Evolutionary conservation across 2,888 invertebrate genomes (phyloP).

Genomic region (Drosophila differens): DNA sequence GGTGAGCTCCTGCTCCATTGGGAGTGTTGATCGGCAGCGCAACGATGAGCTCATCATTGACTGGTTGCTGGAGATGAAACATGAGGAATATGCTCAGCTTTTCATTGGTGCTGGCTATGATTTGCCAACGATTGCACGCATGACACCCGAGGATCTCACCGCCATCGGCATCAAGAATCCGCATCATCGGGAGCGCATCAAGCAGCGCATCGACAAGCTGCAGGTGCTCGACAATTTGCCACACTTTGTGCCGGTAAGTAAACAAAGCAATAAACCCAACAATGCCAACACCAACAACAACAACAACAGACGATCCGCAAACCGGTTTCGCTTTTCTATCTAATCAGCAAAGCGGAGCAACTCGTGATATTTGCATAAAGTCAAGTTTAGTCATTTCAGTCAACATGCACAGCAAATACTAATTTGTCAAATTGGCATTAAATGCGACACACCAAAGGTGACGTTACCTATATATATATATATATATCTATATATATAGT

Average conservation of each 20-base stretch:
- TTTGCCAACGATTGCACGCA: conserved; percentile 98
- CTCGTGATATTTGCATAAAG: conserved; percentile 63
- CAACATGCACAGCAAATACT: conserved; percentile 20
- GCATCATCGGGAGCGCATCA: conserved; percentile 97
- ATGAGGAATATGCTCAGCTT: conserved; percentile 97
- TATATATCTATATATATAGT: background rate
- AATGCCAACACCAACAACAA: background rate
- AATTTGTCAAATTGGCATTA: conserved; percentile 78
- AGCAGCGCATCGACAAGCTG: conserved; percentile 97
- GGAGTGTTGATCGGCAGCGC: conserved; percentile 91
- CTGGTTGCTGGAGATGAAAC: conserved; percentile 96
- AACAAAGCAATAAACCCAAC: conserved; percentile 1
- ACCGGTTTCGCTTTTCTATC: conserved; percentile 42
- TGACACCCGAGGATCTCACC: conserved; percentile 98
- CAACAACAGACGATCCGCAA: background rate
- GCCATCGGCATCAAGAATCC: conserved; percentile 98
- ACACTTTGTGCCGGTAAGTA: conserved; percentile 94
- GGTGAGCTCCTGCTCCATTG: conserved; percentile 92
- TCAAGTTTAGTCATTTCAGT: conserved; percentile 49
- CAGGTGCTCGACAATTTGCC: conserved; percentile 97
- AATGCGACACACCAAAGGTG: conserved; percentile 44
- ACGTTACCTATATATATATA: conserved; percentile 5
- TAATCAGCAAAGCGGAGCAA: conserved; percentile 52
- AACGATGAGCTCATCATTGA: conserved; percentile 96
- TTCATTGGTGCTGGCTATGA: conserved; percentile 99